These are phyloP conservation scores for Charaxes varanes DNA, from an alignment of 1,140 invertebrate species.

Conservation along the genomic window DNA sequence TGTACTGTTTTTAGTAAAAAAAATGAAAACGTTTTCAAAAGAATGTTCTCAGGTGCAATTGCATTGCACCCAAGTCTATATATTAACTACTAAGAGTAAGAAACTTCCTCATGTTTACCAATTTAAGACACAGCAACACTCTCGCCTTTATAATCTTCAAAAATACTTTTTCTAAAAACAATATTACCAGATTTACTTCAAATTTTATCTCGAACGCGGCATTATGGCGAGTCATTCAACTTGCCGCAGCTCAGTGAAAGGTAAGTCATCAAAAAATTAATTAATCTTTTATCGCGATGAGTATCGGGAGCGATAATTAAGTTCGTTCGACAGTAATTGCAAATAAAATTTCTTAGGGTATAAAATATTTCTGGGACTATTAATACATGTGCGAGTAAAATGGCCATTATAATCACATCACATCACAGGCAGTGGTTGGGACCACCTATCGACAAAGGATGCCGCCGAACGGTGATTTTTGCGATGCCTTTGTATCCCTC, in stretches of 20 bases:
- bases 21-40: no score
- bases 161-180: slow-evolving; percentile 4
- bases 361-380: slow-evolving; percentile 41
- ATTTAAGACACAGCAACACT: no score
- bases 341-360: slow-evolving; percentile 40
- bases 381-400: slow-evolving; percentile 47
- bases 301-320: slow-evolving; percentile 41
- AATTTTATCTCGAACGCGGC: background rate
- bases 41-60: no score
- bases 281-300: slow-evolving; percentile 42
- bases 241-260: slow-evolving; percentile 33
- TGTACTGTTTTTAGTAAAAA: no score
- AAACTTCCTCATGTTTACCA: no score
- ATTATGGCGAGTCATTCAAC: slow-evolving; percentile 25
- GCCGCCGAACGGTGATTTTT: slow-evolving; percentile 61
- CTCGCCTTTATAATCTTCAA: no score
- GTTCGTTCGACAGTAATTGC: slow-evolving; percentile 39
- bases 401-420: slow-evolving; percentile 72
- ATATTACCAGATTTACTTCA: slow-evolving; percentile 7
- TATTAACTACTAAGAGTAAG: no score
- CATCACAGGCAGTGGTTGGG: slow-evolving; percentile 50
- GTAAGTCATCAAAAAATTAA: slow-evolving; percentile 53
- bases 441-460: slow-evolving; percentile 68
- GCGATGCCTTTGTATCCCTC: slow-evolving; percentile 50
- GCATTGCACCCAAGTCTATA: no score